Percentiles rank a stretch among this genome's conserved stretches.
Evolutionary conservation across 2,113 vertebrate genomes (phyloP).

Genomic region (Pungitius pungitius): DNA sequence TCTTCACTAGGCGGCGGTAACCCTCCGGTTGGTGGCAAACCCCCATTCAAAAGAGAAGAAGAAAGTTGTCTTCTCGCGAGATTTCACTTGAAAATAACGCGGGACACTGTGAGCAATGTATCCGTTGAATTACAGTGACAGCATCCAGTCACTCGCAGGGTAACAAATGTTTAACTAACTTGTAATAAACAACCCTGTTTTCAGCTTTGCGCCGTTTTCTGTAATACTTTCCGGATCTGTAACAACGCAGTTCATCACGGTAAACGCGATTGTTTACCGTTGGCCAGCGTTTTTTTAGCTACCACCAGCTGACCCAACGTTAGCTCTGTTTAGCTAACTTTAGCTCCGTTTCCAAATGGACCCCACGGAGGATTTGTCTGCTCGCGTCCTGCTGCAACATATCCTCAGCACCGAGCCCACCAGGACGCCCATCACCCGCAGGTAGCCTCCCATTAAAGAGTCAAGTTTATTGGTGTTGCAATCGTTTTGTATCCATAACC

Average conservation of each 20-base stretch:
- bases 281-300: neutral
- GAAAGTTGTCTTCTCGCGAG: constrained; percentile 39
- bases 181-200: neutral
- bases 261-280: neutral
- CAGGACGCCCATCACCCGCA: constrained; percentile 72
- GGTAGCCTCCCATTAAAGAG: constrained; percentile 22
- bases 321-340: neutral
- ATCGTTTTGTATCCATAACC: no score
- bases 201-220: neutral
- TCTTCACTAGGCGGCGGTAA: constrained; percentile 14
- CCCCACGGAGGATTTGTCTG: constrained; percentile 70
- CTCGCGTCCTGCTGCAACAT: constrained; percentile 72
- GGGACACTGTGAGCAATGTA: constrained; percentile 13
- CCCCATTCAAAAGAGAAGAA: neutral
- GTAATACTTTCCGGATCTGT: neutral
- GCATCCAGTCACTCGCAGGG: neutral
- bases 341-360: constrained; percentile 64
- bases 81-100: constrained; percentile 58
- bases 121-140: constrained; percentile 6
- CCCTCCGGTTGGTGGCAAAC: neutral
- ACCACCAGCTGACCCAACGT: neutral
- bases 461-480: neutral
- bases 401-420: constrained; percentile 70
- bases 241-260: neutral
- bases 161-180: neutral